Evolutionary conservation across 2,113 vertebrate genomes (phyloP).

Genomic region (Trinectes maculatus): DNA sequence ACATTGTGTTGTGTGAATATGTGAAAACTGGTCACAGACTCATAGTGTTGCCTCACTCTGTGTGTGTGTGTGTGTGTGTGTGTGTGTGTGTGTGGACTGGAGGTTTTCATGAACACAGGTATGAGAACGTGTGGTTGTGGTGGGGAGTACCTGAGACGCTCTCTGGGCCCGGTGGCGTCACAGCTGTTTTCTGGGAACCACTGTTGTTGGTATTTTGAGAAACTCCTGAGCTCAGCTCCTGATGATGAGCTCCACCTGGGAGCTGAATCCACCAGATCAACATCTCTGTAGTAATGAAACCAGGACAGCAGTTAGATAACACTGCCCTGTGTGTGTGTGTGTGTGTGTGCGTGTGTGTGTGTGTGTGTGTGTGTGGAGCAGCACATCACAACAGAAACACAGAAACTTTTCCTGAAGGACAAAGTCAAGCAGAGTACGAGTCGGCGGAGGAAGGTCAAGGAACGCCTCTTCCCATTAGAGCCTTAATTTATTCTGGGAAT

Average conservation of each 20-base stretch:
- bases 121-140: not conserved
- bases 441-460: slow-evolving; percentile 42
- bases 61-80: not conserved
- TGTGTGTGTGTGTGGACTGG: not conserved
- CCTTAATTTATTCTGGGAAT: slow-evolving; percentile 51
- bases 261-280: slow-evolving; percentile 40
- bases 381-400: not conserved
- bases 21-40: too few relatives aligned
- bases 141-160: slow-evolving; percentile 14
- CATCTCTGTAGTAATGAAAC: slow-evolving; percentile 4
- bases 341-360: too few relatives aligned
- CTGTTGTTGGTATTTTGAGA: slow-evolving; percentile 10
- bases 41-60: not conserved
- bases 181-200: slow-evolving; percentile 26
- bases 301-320: slow-evolving; percentile 28
- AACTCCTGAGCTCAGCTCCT: slow-evolving; percentile 35
- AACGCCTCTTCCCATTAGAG: slow-evolving; percentile 66
- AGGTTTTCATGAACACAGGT: not conserved
- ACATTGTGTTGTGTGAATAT: not conserved
- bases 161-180: not conserved
- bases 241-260: slow-evolving; percentile 20
- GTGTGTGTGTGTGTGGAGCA: too few relatives aligned
- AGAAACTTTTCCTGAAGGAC: slow-evolving; percentile 64
- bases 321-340: too few relatives aligned
- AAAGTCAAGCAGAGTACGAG: too few relatives aligned